Evolutionary conservation across 2,888 invertebrate genomes (phyloP).

Genomic region (Epinotia brunnichana): DNA sequence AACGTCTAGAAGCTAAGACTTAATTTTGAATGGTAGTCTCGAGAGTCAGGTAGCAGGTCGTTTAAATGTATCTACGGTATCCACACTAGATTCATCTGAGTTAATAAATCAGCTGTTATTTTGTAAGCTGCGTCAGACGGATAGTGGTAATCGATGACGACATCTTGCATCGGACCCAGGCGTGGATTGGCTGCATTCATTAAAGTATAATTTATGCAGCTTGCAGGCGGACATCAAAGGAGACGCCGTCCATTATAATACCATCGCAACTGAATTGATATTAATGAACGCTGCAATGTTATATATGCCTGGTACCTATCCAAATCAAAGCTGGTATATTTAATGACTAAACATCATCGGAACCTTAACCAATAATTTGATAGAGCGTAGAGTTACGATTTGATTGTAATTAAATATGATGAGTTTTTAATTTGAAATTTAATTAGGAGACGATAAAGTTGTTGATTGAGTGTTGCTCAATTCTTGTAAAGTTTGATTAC

Average conservation of each 20-base stretch:
- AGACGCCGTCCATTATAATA: conserved; percentile 62
- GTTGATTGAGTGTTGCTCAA: conserved; percentile 20
- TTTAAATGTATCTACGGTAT: conserved; percentile 28
- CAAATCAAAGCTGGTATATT: conserved; percentile 46
- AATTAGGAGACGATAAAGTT: conserved; percentile 28
- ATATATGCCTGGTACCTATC: conserved; percentile 48
- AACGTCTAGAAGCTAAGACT: conserved; percentile 16
- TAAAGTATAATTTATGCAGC: conserved; percentile 44
- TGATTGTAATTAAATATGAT: conserved; percentile 40
- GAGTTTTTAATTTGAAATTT: conserved; percentile 38
- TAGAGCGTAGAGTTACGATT: conserved; percentile 34
- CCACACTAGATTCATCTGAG: conserved; percentile 23
- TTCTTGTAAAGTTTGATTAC: conserved; percentile 20
- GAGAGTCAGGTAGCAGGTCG: conserved; percentile 30
- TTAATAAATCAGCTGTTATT: conserved; percentile 33
- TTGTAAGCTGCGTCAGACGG: conserved; percentile 26
- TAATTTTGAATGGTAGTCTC: conserved; percentile 11
- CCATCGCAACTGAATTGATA: conserved; percentile 61
- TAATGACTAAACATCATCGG: conserved; percentile 34
- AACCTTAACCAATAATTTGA: conserved; percentile 40
- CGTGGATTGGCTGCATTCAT: conserved; percentile 42
- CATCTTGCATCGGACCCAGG: conserved; percentile 29
- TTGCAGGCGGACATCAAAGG: conserved; percentile 57
- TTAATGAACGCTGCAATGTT: conserved; percentile 56
- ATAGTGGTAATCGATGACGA: conserved; percentile 36